A percentile compares a stretch with the other conserved stretches of the same genome.
Conservation (phyloP, 2,888 invertebrate genomes). For the Cheilosia variabilis region DNA sequence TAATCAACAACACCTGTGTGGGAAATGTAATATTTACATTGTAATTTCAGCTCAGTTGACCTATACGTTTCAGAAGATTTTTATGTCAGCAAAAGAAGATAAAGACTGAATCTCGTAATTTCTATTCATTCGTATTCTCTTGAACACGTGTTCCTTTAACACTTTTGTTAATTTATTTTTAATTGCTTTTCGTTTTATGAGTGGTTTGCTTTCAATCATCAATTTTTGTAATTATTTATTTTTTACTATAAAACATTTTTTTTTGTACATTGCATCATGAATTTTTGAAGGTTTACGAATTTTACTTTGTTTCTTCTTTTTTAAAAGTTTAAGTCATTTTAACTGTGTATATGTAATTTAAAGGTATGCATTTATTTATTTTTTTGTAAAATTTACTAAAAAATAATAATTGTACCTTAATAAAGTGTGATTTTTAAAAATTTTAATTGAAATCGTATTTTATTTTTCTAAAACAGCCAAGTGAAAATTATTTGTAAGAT, state of each 20-base stretch:
- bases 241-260: constrained; percentile 4
- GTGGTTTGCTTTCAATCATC: constrained; percentile 17
- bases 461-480: neutral
- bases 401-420: constrained; percentile 18
- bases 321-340: neutral
- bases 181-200: constrained; percentile 11
- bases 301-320: neutral
- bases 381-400: constrained; percentile 7
- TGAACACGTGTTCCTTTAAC: constrained; percentile 20
- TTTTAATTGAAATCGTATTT: neutral
- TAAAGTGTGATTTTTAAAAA: constrained; percentile 31
- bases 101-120: constrained; percentile 79
- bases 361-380: constrained; percentile 20
- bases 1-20: neutral
- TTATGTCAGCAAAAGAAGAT: constrained; percentile 91
- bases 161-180: constrained; percentile 36
- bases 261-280: constrained; percentile 5
- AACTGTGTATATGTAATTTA: neutral
- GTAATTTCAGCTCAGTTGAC: constrained; percentile 79
- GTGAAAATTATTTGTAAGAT: no score
- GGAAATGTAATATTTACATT: neutral
- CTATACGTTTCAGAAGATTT: constrained; percentile 84
- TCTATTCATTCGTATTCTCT: constrained; percentile 1
- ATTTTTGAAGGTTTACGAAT: constrained; percentile 12
- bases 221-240: constrained; percentile 20